Base-by-base conservation (phyloP, 2,888 invertebrate genomes). In the Brachylomia viminalis region DNA sequence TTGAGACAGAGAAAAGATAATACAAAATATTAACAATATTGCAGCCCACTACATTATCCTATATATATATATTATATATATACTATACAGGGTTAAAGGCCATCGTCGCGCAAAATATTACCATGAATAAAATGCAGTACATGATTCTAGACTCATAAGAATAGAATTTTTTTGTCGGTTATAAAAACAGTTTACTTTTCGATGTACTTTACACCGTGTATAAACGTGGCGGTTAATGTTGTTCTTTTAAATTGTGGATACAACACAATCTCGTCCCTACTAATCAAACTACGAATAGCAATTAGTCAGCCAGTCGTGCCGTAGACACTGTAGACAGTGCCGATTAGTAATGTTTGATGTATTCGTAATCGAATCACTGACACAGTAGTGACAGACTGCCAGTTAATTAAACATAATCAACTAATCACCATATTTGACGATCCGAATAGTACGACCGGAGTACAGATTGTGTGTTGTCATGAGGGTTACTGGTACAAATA, bases 271-370 rank as follows among this genome's bases (percentile, higher is more conserved):
- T 52, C 49, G 7, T 30, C 59, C 45, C 20, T 38, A 73, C 58
- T 79, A 79, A 83, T 73, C 47, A 83, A 82, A 56, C 59, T 8
- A 45, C 42, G 20, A 56, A 68, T 30, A 74, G 80, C 79, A 82
- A 82, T 82, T 82, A 83, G 73, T 83, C 74, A 79, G 27, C 23
- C 67, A 79, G 62, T 70, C 79, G 70, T 79, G 79, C 67, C 70
- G 20, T 58, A 54, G 83, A 70, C 83, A 49, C 54, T 58, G 72
- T 62, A 72, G 79, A 70, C 81, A 78, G 69, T 79, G 15, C 42
- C 73, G 58, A 82, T 82, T 82, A 74, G 80, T 83, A 78, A 79
- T 84, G 82, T 83, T 82, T 82, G 84, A 82, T 82, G 82, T 79
- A 62, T 79, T 68, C 54, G 80, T 83, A 79, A 82, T 82, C 84